Evolutionary conservation across 2,888 invertebrate species (phyloP), one percentile per base, ranked within the genome.

Genomic region (Parnassius smintheus): DNA sequence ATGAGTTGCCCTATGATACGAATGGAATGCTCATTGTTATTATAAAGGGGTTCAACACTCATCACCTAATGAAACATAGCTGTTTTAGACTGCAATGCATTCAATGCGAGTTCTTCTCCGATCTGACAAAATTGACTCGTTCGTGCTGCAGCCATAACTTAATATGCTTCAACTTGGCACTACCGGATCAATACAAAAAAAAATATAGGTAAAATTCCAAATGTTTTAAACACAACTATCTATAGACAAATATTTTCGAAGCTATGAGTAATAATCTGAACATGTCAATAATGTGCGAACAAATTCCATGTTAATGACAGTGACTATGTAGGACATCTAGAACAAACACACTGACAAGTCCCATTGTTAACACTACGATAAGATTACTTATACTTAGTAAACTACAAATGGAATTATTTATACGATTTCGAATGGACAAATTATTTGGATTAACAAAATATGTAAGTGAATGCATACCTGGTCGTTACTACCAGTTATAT

Each of bases 391-490:
- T 50, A 59, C 51, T 62, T 65, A 46, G 56, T 56, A 54, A 44
- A 9, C 11, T 44, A 44, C 50, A 60, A 46, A 57, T 62, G 18
- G 22, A 56, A 56, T 51, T 50, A 42, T 22, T 53, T 52, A 25
- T 53, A 49, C 11, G 49, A 46, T 35, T 59, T 59, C 45, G 35
- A 2, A 53, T 53, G 11, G 45, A 59, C 12, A 12, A 58, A 35
- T 59, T 52, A 1, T 35, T 9, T 54, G 3, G 55, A 35, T 25
- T 52, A 35, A 12, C 55, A 7, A 55, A 55, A 54, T 8, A 45
- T 9, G 11, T 11, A 49, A 49, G n/a, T 49, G 13, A 49, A 53
- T 22, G 56, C 85, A 85, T 73, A 90, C 91, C 85, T 91, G 83
- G 48, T 90, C 90, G 18, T 76, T 70, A 68, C 73, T 71, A 55